A percentile compares a stretch with the other conserved stretches of the same genome.
These are phyloP conservation scores for Masticophis lateralis DNA, from an alignment of 2,797 vertebrate species.

Conservation along the genomic window DNA sequence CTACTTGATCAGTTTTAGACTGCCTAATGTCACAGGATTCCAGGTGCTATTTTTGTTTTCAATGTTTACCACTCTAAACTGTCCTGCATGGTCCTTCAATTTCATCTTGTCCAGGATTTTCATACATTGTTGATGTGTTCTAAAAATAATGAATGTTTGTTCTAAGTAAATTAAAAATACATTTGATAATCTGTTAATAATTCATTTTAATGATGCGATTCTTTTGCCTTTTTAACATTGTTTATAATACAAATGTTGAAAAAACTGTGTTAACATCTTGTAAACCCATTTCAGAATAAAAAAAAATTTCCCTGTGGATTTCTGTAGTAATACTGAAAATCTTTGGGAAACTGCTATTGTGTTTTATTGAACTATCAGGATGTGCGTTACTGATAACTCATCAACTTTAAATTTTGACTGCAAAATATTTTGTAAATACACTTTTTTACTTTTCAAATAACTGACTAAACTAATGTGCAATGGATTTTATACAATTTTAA, in stretches of 20 bases:
- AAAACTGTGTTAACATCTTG: slow-evolving; percentile 73
- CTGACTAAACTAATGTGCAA: slow-evolving; percentile 83
- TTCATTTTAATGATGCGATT: slow-evolving; percentile 74
- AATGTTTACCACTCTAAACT: slow-evolving; percentile 75
- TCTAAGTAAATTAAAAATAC: slow-evolving; percentile 57
- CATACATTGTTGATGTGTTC: slow-evolving; percentile 63
- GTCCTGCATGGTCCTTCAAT: slow-evolving; percentile 79
- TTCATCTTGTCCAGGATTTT: slow-evolving; percentile 72
- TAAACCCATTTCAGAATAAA: slow-evolving; percentile 76
- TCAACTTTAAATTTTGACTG: slow-evolving; percentile 81
- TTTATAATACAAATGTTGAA: slow-evolving; percentile 76
- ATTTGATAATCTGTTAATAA: slow-evolving; percentile 67
- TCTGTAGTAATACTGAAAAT: slow-evolving; percentile 71
- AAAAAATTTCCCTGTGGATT: slow-evolving; percentile 67
- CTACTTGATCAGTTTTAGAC: slow-evolving; percentile 94
- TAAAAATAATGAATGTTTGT: slow-evolving; percentile 63
- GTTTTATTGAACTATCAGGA: slow-evolving; percentile 74
- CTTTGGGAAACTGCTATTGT: slow-evolving; percentile 66
- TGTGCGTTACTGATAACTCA: slow-evolving; percentile 69
- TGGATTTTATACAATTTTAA: slow-evolving; percentile 83
- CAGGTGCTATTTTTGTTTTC: slow-evolving; percentile 73
- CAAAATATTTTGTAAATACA: slow-evolving; percentile 84
- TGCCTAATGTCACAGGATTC: slow-evolving; percentile 63
- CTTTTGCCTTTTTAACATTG: slow-evolving; percentile 73
- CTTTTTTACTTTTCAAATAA: slow-evolving; percentile 86